Evolutionary conservation across 2,113 vertebrate genomes (phyloP).

Genomic region (Carassius auratus): DNA sequence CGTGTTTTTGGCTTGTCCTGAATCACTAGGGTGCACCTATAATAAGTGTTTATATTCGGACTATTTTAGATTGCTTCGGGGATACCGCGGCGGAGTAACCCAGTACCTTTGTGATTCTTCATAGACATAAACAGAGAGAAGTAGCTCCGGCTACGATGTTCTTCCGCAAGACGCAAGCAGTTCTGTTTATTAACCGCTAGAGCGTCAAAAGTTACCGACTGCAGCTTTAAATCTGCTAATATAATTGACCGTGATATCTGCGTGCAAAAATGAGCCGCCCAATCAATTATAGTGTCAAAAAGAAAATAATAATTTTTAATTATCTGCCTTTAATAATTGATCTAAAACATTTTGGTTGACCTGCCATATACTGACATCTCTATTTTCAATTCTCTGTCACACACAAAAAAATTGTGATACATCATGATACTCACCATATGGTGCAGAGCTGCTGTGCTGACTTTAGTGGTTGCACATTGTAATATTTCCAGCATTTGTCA

Average conservation of each 20-base stretch:
- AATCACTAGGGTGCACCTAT: too few relatives aligned
- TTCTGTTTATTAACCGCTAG: too few relatives aligned
- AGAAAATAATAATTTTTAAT: neutral
- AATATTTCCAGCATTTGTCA: slow-evolving; percentile 6
- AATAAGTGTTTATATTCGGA: too few relatives aligned
- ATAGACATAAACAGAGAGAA: too few relatives aligned
- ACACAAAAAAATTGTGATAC: neutral
- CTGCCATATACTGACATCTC: neutral
- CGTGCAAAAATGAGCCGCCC: neutral
- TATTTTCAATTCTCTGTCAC: neutral
- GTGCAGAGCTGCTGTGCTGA: neutral
- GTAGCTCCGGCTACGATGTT: too few relatives aligned
- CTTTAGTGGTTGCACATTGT: neutral
- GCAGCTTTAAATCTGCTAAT: neutral
- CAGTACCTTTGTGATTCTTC: too few relatives aligned
- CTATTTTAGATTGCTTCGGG: too few relatives aligned
- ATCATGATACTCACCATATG: neutral
- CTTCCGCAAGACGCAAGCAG: too few relatives aligned
- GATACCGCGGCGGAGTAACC: too few relatives aligned
- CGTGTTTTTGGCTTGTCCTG: too few relatives aligned
- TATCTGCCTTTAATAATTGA: neutral
- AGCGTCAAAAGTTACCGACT: too few relatives aligned
- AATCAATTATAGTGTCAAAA: neutral
- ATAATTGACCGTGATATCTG: neutral
- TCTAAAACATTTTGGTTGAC: neutral